Evolutionary conservation across 1,140 invertebrate species (phyloP), one percentile per base, ranked within the genome.

Genomic region (Cephus cinctus): DNA sequence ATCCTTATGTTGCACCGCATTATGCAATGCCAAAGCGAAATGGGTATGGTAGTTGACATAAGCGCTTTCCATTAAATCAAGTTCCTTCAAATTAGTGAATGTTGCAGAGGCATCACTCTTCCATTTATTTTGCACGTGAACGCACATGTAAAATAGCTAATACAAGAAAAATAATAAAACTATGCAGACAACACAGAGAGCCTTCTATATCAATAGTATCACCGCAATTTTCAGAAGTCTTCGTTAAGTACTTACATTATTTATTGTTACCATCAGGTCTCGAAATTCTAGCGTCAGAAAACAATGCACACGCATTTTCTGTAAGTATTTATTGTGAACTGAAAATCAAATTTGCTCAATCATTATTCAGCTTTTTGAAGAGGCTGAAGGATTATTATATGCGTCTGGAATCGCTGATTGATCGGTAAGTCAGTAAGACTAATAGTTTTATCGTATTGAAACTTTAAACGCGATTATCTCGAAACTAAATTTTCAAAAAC

Each of bases 41-140:
- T 63, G 63, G 2, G 71, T 75, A 32, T 76, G 74, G 43, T 75
- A 69, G 25, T 74, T 75, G 0, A 69, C 69, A 22, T 75, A 76
- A 51, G 61, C 73, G 4, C 54, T 66, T 44, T 76, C 74, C 15
- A 76, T 52, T 4, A 57, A 31, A 27, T 73, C 65, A 9, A 76
- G 52, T 22, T 69, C 64, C 19, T 6, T 18, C 9, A 18, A 18
- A 15, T 9, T 12, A 15, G 19, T 36, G 8, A 15, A 15, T 22
- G 50, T 36, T 4, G 49, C 56, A 23, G 69, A 53, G 4, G 58
- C 65, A 6, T 65, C 66, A 5, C 65, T 47, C 32, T 67, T 59
- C 74, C 74, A 76, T 47, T 52, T 57, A 6, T 67, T 59, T 22
- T 65, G 58, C 20, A 76, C 56, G 22, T 68, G 57, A 40, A 48